A percentile compares a stretch with the other conserved stretches of the same genome.
These are phyloP conservation scores for Eustalomyia histrio DNA, from an alignment of 2,888 invertebrate genomes.

Conservation along the genomic window DNA sequence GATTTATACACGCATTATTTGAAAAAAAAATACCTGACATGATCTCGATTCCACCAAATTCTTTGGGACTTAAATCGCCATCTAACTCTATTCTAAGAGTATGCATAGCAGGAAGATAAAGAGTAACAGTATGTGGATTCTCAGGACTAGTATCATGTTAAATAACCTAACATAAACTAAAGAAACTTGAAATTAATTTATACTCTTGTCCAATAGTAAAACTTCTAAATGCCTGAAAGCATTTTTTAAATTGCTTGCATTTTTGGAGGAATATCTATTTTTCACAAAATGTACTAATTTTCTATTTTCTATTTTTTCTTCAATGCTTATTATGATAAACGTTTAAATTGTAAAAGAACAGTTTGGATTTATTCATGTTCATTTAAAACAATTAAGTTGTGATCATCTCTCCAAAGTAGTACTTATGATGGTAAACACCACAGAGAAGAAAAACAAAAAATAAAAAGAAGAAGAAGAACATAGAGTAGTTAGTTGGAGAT, in stretches of 20 bases:
- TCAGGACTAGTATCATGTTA: too few species aligned
- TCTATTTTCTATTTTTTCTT: not conserved
- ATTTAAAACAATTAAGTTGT: slow-evolving; percentile 61
- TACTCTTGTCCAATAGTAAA: not conserved
- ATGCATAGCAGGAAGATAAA: too few species aligned
- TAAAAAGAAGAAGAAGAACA: not conserved
- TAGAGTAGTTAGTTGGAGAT: not conserved
- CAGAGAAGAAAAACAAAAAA: not conserved
- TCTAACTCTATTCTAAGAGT: too few species aligned
- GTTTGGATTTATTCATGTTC: slow-evolving; percentile 45
- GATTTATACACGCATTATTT: too few species aligned
- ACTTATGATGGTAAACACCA: not conserved
- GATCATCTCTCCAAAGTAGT: slow-evolving; percentile 32
- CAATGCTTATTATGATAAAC: slow-evolving; percentile 56
- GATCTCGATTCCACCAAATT: too few species aligned
- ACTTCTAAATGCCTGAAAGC: slow-evolving; percentile 1
- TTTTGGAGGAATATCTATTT: not conserved
- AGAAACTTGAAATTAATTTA: not conserved
- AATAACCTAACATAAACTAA: too few species aligned
- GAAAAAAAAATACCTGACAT: too few species aligned
- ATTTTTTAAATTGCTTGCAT: not conserved
- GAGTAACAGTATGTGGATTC: too few species aligned
- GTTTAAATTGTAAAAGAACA: slow-evolving; percentile 47
- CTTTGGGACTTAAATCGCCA: too few species aligned
- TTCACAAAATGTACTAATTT: too few species aligned